These are phyloP conservation scores for Delia radicum DNA, from an alignment of 1,140 invertebrate genomes.

Conservation along the genomic window DNA sequence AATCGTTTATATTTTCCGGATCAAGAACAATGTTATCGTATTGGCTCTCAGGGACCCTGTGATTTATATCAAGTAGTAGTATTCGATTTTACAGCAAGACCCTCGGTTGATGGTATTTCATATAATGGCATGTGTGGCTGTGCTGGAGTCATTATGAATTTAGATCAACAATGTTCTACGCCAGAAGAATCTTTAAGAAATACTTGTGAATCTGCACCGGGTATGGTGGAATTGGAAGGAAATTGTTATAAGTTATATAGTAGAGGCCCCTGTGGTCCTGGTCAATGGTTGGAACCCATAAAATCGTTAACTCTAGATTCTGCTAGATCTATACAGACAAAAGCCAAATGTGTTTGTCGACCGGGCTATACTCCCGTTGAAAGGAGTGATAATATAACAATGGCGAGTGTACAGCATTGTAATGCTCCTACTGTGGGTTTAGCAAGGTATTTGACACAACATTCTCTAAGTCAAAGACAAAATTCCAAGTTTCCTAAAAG, in stretches of 20 bases:
- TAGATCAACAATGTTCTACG: slow-evolving; percentile 49
- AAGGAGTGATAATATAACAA: slow-evolving; percentile 20
- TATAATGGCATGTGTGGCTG: slow-evolving; percentile 79
- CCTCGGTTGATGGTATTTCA: slow-evolving; percentile 75
- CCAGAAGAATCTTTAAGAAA: slow-evolving; percentile 46
- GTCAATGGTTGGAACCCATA: slow-evolving; percentile 70
- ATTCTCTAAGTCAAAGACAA: slow-evolving; percentile 35
- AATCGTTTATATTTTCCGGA: slow-evolving; percentile 73
- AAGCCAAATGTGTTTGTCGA: slow-evolving; percentile 69
- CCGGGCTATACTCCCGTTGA: slow-evolving; percentile 62
- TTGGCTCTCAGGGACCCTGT: slow-evolving; percentile 73
- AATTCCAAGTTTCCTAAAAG: slow-evolving; percentile 35
- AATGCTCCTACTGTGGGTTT: slow-evolving; percentile 59
- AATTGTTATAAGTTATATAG: slow-evolving; percentile 72
- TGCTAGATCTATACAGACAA: slow-evolving; percentile 31
- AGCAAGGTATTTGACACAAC: slow-evolving; percentile 61
- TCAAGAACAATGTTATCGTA: slow-evolving; percentile 71
- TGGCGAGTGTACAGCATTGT: slow-evolving; percentile 47
- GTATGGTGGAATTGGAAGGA: slow-evolving; percentile 63
- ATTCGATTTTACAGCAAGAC: slow-evolving; percentile 73
- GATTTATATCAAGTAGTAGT: slow-evolving; percentile 68
- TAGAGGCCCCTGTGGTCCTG: slow-evolving; percentile 70
- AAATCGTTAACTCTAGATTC: slow-evolving; percentile 46
- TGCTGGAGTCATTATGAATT: slow-evolving; percentile 54
- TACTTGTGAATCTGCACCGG: slow-evolving; percentile 62